These are phyloP conservation scores for Acrossocheilus fasciatus DNA, from an alignment of 2,797 vertebrate genomes.

Conservation along the genomic window DNA sequence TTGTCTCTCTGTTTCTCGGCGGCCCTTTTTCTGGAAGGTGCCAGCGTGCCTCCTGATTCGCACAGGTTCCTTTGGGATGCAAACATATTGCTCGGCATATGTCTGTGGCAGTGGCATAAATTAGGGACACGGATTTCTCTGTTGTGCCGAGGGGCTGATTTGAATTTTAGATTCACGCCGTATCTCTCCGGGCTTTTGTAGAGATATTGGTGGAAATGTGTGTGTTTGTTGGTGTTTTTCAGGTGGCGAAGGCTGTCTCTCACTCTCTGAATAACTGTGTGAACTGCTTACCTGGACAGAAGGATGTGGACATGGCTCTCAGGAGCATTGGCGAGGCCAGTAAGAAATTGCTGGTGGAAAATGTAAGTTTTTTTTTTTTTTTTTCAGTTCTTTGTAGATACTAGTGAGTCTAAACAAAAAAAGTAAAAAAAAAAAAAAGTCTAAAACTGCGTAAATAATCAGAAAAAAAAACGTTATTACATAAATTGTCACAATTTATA, in stretches of 20 bases:
- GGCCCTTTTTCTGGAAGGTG: constrained; percentile 64
- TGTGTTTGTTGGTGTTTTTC: constrained; percentile 54
- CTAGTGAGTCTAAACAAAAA: background rate
- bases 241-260: constrained; percentile 98
- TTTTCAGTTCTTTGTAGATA: background rate
- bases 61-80: constrained; percentile 67
- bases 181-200: constrained; percentile 59
- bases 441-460: background rate
- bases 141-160: constrained; percentile 68
- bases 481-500: background rate
- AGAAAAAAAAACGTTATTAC: background rate
- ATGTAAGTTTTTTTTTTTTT: constrained; percentile 76
- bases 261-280: constrained; percentile 98
- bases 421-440: too few relatives aligned
- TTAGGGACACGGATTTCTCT: constrained; percentile 73
- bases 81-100: constrained; percentile 76
- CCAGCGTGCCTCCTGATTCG: constrained; percentile 69
- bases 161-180: constrained; percentile 68
- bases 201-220: constrained; percentile 59
- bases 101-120: constrained; percentile 76
- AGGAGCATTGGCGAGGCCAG: constrained; percentile 98
- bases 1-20: constrained; percentile 60
- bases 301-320: constrained; percentile 97
- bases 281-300: constrained; percentile 97
- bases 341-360: constrained; percentile 96